phyloP scores from a whole-genome alignment of 2,113 vertebrate genomes.

The Sceloporus tristichus region DNA sequence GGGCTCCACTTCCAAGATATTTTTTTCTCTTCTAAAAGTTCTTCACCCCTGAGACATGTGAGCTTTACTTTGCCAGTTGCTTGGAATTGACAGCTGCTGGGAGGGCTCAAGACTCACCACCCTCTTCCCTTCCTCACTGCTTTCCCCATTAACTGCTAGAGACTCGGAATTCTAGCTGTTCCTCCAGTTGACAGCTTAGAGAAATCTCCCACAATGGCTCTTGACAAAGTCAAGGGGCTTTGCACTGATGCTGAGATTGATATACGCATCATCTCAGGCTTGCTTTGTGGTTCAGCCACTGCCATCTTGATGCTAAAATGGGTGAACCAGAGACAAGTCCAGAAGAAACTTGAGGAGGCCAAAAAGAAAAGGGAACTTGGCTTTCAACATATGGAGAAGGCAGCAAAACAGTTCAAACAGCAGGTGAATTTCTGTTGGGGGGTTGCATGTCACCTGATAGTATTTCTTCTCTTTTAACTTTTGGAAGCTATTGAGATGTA shows the following conservation, averaged over 20 bases:
- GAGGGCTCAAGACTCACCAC: constrained; percentile 30
- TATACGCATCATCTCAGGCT: not conserved
- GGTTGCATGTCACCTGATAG: not conserved
- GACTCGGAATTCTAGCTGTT: not conserved
- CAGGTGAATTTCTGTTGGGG: not conserved
- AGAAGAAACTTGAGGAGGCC: constrained; percentile 38
- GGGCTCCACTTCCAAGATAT: not conserved
- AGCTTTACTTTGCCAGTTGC: not conserved
- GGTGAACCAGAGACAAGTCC: constrained; percentile 13
- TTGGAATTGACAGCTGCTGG: not conserved
- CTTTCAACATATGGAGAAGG: constrained; percentile 39
- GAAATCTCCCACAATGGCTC: not conserved
- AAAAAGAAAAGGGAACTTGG: constrained; percentile 5
- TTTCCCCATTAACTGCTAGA: not conserved
- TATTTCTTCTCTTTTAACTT: not conserved
- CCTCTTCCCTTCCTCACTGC: not conserved
- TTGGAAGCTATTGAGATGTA: not conserved
- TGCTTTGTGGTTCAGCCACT: constrained; percentile 24
- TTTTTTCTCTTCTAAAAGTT: not conserved
- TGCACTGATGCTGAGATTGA: not conserved
- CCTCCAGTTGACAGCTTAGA: not conserved
- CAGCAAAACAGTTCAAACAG: constrained; percentile 35
- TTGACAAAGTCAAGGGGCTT: constrained; percentile 17
- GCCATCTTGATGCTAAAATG: constrained; percentile 13
- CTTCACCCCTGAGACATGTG: not conserved